Base-by-base conservation (phyloP, 2,797 vertebrate genomes). In the Diplodus sargus region DNA sequence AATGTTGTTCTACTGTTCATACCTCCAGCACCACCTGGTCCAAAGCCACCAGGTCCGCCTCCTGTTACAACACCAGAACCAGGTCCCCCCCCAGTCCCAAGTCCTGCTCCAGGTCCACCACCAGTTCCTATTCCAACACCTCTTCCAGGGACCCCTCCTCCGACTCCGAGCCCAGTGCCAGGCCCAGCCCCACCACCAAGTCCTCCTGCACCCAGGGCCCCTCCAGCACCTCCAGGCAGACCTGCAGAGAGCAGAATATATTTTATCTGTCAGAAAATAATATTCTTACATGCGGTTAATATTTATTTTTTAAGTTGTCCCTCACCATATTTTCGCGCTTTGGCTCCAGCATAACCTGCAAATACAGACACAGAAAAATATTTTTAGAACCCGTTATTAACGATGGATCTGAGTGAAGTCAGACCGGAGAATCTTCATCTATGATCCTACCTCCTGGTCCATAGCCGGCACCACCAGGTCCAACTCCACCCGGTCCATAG, bases 241-340 rank as follows among this genome's bases (percentile, higher is more conserved):
- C 89, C 89, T 90, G 34, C 17, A 75, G 22, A 51, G 22, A 74
- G 2, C 1, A 73, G 12, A 34, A 34, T 1, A 34, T 8, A 34
- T 34, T 8, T 34, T 34, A 34, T 34, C 34, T 52, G 45, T 73
- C 23, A 51, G 7, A 62, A 43, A 78, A 54, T 30, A 13, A 57
- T 2, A 18, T 23, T 61, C 12, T 11, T 2, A 57, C 5, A 61
- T 20, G 8, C 9, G 8, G 34, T 34, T 34, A 9, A 9, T 34
- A 9, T 34, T 34, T 34, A 34, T 34, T 34, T 34, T 34, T 34
- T 6, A 34, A 34, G 30, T 34, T 34, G 34, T 3, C 64, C 76
- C 90, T 87, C 76, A 95, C 95, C 95, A 85, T 95, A 95, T 94
- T 95, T 95, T 0, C 91, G 91, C 0, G 94, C 92, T 91, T 95